Base-by-base conservation (phyloP, 2,888 invertebrate genomes). In the Eupithecia centaureata region DNA sequence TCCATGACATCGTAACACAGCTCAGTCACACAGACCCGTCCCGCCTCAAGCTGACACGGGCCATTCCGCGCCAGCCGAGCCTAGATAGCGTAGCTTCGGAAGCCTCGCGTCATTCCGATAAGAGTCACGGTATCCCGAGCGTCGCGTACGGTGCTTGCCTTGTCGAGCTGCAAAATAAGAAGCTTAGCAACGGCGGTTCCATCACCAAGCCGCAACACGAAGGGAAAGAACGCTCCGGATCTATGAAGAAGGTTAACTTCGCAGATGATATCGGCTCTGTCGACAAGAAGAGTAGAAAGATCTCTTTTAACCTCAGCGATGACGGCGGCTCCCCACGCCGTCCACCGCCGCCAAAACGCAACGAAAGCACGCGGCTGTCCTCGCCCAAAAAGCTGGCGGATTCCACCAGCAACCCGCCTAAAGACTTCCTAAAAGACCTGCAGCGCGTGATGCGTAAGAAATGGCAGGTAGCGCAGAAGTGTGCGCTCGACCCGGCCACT, bases 361-460 rank as follows among this genome's bases (percentile, higher is more conserved):
- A 96, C 67, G 97, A 97, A 79, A 94, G 94, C 73, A 96, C 96
- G 0, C 94, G 95, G 58, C 89, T 97, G 2, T 95, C 97, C 1
- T 96, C 96, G 10, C 97, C 96, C 4, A 97, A 96, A 83, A 96
- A 96, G 77, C 87, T 97, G 32, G 94, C 95, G 0, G 96, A 96
- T 68, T 95, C 95, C 0, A 94, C 94, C 67, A 95, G 95, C 74
- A 96, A 96, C 79, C 96, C 97, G 2, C 96, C 97, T 0, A 95
- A 95, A 30, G 97, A 97, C 68, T 98, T 98, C 82, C 92, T 98
- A 56, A 96, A 97, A 83, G 98, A 98, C 86, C 92, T 98, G 59
- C 98, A 98, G 82, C 94, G 98, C 62, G 98, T 98, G 0, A 98
- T 98, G 97, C 95, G 97, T 75, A 98, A 98, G 82, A 98, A 98